Conservation (phyloP, 1,140 invertebrate species). For the Drosophila mauritiana region DNA sequence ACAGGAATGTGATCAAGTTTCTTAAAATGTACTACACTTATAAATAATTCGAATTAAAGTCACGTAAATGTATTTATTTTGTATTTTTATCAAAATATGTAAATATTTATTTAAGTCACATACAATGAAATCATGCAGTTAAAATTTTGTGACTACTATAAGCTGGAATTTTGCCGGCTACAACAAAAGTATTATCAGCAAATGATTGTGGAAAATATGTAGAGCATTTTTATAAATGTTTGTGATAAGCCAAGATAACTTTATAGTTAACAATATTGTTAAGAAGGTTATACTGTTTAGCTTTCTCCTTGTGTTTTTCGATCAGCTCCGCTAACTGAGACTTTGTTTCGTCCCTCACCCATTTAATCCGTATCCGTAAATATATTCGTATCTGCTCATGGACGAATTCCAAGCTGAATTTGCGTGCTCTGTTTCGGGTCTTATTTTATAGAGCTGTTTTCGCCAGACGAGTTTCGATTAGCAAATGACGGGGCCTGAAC, state of each 20-base stretch:
- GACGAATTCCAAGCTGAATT: slow-evolving; percentile 17
- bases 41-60: slow-evolving; percentile 2
- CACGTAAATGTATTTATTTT: slow-evolving; percentile 1
- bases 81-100: neutral
- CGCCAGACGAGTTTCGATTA: slow-evolving; percentile 42
- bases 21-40: neutral
- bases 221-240: slow-evolving; percentile 10
- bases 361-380: slow-evolving; percentile 24
- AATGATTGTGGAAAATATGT: neutral
- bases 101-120: neutral
- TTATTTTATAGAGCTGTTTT: slow-evolving; percentile 38
- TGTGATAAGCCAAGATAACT: slow-evolving; percentile 11
- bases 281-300: neutral
- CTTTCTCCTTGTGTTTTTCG: slow-evolving; percentile 6
- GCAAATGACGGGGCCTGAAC: slow-evolving; percentile 30
- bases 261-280: neutral
- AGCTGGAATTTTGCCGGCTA: neutral
- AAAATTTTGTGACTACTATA: slow-evolving; percentile 2
- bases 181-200: slow-evolving; percentile 12
- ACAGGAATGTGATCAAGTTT: neutral
- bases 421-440: slow-evolving; percentile 29
- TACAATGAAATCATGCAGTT: slow-evolving; percentile 4
- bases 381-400: slow-evolving; percentile 19
- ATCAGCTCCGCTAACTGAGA: neutral
- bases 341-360: slow-evolving; percentile 24